Conservation (phyloP, 2,888 invertebrate genomes). For the Trypoxylon attenuatum region DNA sequence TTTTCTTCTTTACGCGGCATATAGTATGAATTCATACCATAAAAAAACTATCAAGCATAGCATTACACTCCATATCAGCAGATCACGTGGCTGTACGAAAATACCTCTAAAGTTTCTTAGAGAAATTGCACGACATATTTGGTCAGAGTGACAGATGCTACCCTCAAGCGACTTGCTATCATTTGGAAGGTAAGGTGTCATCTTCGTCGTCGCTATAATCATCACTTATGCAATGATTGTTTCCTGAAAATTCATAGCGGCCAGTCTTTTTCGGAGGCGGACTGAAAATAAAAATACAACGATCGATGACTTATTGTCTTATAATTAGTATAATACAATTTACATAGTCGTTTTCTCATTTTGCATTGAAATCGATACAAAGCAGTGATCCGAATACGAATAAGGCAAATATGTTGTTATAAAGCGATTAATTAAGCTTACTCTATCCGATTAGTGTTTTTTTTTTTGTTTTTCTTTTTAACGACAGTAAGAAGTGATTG, state of each 20-base stretch:
- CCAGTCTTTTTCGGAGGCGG: conserved; percentile 75
- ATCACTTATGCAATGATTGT: conserved; percentile 69
- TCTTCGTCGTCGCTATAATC: conserved; percentile 73
- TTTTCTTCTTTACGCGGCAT: no score
- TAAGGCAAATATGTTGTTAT: no score
- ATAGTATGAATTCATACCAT: conserved; percentile 42
- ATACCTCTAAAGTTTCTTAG: conserved; percentile 42
- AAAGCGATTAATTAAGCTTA: no score
- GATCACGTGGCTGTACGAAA: conserved; percentile 44
- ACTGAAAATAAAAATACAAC: conserved; percentile 63
- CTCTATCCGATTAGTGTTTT: no score
- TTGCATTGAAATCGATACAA: not conserved
- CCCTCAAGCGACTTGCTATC: conserved; percentile 46
- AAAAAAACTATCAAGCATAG: conserved; percentile 48
- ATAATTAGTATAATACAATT: no score
- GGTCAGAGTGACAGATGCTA: conserved; percentile 42
- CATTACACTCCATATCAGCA: conserved; percentile 33
- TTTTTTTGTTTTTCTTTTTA: no score
- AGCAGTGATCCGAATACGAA: no score
- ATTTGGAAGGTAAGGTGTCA: conserved; percentile 65
- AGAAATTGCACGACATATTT: conserved; percentile 47
- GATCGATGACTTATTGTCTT: no score
- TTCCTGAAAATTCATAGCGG: conserved; percentile 70
- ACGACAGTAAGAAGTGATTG: no score
- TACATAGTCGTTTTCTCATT: not conserved